Base-by-base conservation (phyloP, 2,797 vertebrate genomes). In the Chloroceryle amazona region DNA sequence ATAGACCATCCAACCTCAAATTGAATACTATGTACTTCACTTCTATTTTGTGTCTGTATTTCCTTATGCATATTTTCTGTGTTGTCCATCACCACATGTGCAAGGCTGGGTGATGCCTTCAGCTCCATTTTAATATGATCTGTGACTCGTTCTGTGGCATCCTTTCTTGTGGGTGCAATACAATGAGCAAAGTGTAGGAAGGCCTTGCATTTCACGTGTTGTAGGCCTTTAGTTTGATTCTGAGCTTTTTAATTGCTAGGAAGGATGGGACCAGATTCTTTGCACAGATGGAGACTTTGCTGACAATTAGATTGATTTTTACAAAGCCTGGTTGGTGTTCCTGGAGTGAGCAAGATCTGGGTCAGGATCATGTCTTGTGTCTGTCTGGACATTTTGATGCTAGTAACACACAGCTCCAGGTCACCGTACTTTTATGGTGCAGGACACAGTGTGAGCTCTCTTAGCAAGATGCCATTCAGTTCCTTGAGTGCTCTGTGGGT, bases 61-160 rank as follows among this genome's bases (percentile, higher is more conserved):
- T 85, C 0, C 10, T 37, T n/a, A 44, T 2, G 1, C 4, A 0
- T 4, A 23, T 35, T 55, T 31, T 46, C 10, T 11, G 18, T 0
- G 1, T 63, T 23, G 19, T 52, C 44, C 62, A 11, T 54, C 47
- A 23, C 23, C 20, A 22, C 12, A 2, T 33, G 9, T 21, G 11
- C 4, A 3, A 29, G 41, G 15, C 29, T 76, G 23, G 21, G 18
- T 81, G 19, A 35, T n/a, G 11, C 33, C 41, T 68, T 72, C 49
- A 70, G 22, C 42, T 70, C 52, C 26, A 19, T 65, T 67, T 67
- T 41, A 42, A 28, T 7, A 9, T 13, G 31, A 19, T 49, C 66
- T 44, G 5, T 39, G 55, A 49, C 28, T 11, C 5, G 1, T n/a
- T 9, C 16, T 60, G 65, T 25, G 37, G 9, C 12, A 28, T 9